Conservation (phyloP, 2,113 vertebrate species). For the Odontesthes bonariensis region DNA sequence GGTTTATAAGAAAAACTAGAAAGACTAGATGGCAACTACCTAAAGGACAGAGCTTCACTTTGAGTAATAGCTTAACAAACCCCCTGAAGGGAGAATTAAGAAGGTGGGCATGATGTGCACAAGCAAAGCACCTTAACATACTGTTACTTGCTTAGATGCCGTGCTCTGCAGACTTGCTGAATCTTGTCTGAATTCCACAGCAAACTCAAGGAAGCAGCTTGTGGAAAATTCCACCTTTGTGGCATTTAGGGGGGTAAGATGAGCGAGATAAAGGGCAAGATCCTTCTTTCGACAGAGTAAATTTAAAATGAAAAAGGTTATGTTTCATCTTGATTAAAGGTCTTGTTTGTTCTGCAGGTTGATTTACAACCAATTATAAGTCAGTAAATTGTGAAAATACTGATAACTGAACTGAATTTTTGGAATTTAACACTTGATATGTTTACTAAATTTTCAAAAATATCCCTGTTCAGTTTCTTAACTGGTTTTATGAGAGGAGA, state of each 20-base stretch:
- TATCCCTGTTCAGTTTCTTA: not conserved
- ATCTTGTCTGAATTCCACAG: conserved; percentile 81
- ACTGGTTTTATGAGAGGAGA: not conserved
- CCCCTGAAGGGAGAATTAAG: conserved; percentile 46
- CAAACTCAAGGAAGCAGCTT: conserved; percentile 50
- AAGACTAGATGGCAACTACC: conserved; percentile 9
- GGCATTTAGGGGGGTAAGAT: conserved; percentile 53
- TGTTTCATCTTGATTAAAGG: conserved; percentile 35
- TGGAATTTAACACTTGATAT: not conserved
- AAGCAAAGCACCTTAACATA: conserved; percentile 44
- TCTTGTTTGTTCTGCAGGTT: not conserved
- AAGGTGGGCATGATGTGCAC: conserved; percentile 47
- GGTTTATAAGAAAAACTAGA: not conserved
- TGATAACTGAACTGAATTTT: not conserved
- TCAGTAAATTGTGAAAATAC: not conserved
- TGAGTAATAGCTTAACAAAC: conserved; percentile 45
- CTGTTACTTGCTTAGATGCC: conserved; percentile 44
- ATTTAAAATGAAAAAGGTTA: conserved; percentile 4
- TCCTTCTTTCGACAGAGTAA: conserved; percentile 25
- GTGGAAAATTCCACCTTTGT: conserved; percentile 81
- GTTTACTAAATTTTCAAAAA: not conserved
- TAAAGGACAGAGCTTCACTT: conserved; percentile 1
- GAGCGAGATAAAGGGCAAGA: conserved; percentile 50
- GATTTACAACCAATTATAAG: conserved; percentile 7
- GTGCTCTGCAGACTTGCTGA: conserved; percentile 61